phyloP scores from a whole-genome alignment of 2,888 invertebrate species.

The Calameuta filiformis region DNA sequence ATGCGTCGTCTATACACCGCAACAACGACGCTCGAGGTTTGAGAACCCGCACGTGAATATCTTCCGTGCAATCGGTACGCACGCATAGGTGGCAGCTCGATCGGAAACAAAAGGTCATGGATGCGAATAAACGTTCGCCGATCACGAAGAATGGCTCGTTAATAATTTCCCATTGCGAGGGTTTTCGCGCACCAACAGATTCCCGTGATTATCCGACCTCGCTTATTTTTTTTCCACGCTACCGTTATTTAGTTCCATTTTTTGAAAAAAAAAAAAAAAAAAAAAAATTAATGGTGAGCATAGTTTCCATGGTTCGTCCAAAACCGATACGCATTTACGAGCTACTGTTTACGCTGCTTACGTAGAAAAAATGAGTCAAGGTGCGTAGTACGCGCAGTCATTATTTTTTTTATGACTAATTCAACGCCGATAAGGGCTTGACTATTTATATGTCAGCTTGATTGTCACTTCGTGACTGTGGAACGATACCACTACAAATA shows the following conservation, averaged over 20 bases:
- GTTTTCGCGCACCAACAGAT: neutral
- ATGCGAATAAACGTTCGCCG: slow-evolving; percentile 33
- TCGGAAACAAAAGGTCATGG: slow-evolving; percentile 35
- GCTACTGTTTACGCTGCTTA: neutral
- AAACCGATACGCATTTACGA: neutral
- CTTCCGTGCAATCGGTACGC: slow-evolving; percentile 35
- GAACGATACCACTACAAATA: neutral
- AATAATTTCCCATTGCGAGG: slow-evolving; percentile 33
- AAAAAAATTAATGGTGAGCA: neutral
- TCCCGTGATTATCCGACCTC: neutral
- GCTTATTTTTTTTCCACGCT: neutral
- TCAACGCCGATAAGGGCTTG: neutral
- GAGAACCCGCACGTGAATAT: slow-evolving; percentile 36
- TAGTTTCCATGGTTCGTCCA: neutral
- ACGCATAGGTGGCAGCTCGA: slow-evolving; percentile 37
- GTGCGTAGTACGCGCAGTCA: neutral
- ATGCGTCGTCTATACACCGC: slow-evolving; percentile 37
- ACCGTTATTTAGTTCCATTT: neutral
- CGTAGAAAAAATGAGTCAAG: neutral
- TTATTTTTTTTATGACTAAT: neutral
- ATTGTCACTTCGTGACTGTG: neutral
- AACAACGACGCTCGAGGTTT: slow-evolving; percentile 25
- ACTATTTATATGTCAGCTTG: neutral
- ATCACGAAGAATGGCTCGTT: slow-evolving; percentile 36
- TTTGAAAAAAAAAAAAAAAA: too few relatives aligned